phyloP scores from a whole-genome alignment of 2,113 vertebrate species.

The Rhinoderma darwinii region DNA sequence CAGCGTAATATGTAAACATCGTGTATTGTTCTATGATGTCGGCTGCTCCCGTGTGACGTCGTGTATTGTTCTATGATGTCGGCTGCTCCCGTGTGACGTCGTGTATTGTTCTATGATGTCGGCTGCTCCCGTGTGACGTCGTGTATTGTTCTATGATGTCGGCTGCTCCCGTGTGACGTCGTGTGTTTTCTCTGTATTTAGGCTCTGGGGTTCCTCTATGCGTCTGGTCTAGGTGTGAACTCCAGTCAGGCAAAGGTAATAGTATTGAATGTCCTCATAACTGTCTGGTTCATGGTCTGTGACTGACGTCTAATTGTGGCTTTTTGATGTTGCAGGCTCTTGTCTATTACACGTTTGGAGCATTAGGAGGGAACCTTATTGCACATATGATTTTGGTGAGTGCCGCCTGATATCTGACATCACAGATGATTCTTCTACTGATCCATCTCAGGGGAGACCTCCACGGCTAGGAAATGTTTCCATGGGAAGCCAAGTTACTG shows the following conservation, averaged over 20 bases:
- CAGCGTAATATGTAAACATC: too few relatives aligned
- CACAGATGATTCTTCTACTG: background rate
- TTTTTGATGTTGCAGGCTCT: slow-evolving; percentile 78
- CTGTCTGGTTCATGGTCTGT: background rate
- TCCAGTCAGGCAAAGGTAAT: slow-evolving; percentile 98
- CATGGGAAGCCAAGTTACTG: background rate
- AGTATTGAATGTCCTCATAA: background rate
- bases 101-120: too few relatives aligned
- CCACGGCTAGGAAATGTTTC: background rate
- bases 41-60: too few relatives aligned
- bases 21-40: too few relatives aligned
- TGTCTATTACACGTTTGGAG: slow-evolving; percentile 97
- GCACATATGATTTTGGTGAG: slow-evolving; percentile 98
- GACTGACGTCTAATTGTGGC: background rate
- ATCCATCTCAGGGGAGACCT: too few relatives aligned
- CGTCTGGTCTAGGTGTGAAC: slow-evolving; percentile 94
- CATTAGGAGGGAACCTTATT: slow-evolving; percentile 92
- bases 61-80: too few relatives aligned
- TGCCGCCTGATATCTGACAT: background rate
- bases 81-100: too few relatives aligned
- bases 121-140: too few relatives aligned
- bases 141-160: too few relatives aligned
- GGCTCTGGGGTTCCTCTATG: slow-evolving; percentile 96
- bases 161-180: too few relatives aligned
- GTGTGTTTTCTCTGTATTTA: slow-evolving; percentile 64